phyloP scores from a whole-genome alignment of 2,888 invertebrate genomes.

The Chrysodeixis includens region DNA sequence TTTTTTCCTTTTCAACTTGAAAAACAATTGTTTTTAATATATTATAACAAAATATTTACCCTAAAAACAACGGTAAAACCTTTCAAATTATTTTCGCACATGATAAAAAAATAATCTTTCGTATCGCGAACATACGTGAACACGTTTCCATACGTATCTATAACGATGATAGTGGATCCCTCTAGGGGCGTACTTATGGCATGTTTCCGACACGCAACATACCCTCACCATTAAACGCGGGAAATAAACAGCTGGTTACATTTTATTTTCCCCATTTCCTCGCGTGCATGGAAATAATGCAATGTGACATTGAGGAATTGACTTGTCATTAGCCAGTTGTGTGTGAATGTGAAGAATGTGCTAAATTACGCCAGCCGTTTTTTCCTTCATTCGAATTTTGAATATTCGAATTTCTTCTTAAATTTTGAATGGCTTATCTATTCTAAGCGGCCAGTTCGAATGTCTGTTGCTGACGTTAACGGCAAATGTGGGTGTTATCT shows the following conservation, averaged over 20 bases:
- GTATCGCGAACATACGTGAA: neutral
- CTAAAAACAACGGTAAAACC: neutral
- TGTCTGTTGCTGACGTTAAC: neutral
- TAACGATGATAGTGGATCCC: neutral
- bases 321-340: conserved; percentile 10
- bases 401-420: neutral
- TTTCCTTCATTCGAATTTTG: neutral
- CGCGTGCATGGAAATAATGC: conserved; percentile 31
- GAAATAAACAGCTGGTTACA: conserved; percentile 38
- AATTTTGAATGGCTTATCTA: neutral
- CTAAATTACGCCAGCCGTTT: neutral
- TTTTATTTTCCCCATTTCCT: conserved; percentile 32
- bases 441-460: neutral
- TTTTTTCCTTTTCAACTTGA: too few relatives aligned
- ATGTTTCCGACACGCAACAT: conserved; percentile 29
- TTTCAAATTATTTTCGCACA: neutral
- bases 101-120: conserved; percentile 1
- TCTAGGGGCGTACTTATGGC: conserved; percentile 22
- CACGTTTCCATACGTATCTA: neutral
- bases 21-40: too few relatives aligned
- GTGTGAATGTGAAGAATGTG: neutral
- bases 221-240: conserved; percentile 13
- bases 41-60: too few relatives aligned
- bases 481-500: conserved; percentile 4
- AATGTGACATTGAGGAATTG: conserved; percentile 49